Evolutionary conservation across 2,888 invertebrate species (phyloP), one percentile per base, ranked within the genome.

Genomic region (Callinectes sapidus): DNA sequence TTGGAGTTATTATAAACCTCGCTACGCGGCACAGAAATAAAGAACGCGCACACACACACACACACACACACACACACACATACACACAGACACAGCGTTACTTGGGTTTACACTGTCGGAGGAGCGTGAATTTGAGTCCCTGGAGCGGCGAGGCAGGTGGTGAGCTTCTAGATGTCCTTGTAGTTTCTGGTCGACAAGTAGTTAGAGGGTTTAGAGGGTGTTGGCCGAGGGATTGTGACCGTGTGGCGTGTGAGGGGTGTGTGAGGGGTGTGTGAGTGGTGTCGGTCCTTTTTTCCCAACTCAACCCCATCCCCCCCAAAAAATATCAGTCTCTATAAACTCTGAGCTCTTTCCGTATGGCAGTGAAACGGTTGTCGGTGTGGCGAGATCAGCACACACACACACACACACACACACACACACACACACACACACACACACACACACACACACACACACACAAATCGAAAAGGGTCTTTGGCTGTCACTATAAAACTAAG

Each of bases 361-460:
- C 48, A 48, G 61, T 61, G 5, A 5, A 61, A 61, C 61, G 61
- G 5, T 18, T 18, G 55, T 61, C 18, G 23, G 61, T 61, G 18
- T 23, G 61, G 5, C 18, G 2, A 16, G 61, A 48, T 48, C 48
- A 48, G 61, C 66, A 66, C 66, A 66, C 66, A 66, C 66, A 23
- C 66, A 18, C 66, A 66, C 66, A 66, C 66, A 66, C 66, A 66
- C 66, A 66, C 66, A 66, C 66, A 66, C 66, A 66, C 66, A 66
- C 66, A 66, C 66, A 66, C 66, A 66, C 66, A 66, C 66, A 66
- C 66, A 66, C 66, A 66, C 66, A 66, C 66, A 66, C 66, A 66
- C 66, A 66, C 66, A 71, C 71, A 71, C 71, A 81, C 81, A 81
- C 32, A 81, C 35, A 81, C 81, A 81, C 81, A 81, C 81, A 81